phyloP scores from a whole-genome alignment of 2,797 vertebrate genomes.

The Rousettus madagascariensis region DNA sequence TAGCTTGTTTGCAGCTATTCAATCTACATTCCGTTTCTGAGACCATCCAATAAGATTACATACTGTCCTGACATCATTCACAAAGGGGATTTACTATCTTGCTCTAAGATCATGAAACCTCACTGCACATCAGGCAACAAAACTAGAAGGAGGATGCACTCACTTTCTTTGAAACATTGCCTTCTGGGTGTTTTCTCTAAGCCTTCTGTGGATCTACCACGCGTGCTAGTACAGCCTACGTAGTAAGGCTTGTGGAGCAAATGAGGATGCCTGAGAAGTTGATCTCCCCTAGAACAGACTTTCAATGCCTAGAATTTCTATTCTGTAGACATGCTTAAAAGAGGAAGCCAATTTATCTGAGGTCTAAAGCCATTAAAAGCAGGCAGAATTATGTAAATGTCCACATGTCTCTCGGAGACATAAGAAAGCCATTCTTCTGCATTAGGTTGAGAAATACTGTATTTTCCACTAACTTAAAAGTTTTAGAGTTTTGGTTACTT shows the following conservation, averaged over 20 bases:
- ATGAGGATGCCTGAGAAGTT: background rate
- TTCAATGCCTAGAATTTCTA: background rate
- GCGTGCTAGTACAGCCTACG: rapidly evolving
- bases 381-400: background rate
- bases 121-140: rapidly evolving
- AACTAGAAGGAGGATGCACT: rapidly evolving
- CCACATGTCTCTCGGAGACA: rapidly evolving
- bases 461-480: background rate
- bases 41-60: rapidly evolving
- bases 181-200: background rate
- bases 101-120: background rate
- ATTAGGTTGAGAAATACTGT: background rate
- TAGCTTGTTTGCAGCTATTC: background rate
- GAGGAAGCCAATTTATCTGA: background rate
- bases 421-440: background rate
- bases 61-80: background rate
- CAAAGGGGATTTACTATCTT: background rate
- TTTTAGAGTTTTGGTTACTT: background rate
- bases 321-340: background rate
- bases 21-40: background rate
- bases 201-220: background rate
- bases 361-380: background rate
- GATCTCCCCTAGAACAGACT: background rate
- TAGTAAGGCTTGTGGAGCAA: background rate
- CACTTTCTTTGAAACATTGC: no score